Percentiles rank a stretch among this genome's conserved stretches.
Conservation (phyloP, 2,888 invertebrate genomes). For the Mythimna loreyi region DNA sequence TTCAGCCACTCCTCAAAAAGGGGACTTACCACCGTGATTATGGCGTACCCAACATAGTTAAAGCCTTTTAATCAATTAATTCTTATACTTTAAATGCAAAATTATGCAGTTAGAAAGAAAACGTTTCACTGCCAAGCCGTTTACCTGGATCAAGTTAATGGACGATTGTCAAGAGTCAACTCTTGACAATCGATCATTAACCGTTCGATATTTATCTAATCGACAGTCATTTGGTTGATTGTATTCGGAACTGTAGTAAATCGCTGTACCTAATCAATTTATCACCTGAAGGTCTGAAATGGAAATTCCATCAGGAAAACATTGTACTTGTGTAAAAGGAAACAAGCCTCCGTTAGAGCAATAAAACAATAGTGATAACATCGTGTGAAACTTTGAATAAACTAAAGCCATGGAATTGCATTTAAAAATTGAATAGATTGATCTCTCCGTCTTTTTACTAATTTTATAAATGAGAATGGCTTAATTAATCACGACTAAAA, state of each 20-base stretch:
- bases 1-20: too few species aligned
- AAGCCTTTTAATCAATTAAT: background rate
- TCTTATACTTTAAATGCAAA: background rate
- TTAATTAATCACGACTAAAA: background rate
- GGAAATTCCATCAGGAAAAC: constrained; percentile 16
- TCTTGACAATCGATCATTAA: constrained; percentile 21
- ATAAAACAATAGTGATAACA: constrained; percentile 20
- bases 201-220: constrained; percentile 14
- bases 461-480: background rate
- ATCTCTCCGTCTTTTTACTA: background rate
- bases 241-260: constrained; percentile 19
- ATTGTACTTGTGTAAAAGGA: constrained; percentile 5
- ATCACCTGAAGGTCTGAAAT: constrained; percentile 24
- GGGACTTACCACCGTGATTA: too few species aligned
- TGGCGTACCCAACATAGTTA: too few species aligned
- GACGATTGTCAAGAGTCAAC: too few species aligned
- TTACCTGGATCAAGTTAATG: constrained; percentile 35
- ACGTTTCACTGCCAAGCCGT: constrained; percentile 37
- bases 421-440: background rate
- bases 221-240: constrained; percentile 27
- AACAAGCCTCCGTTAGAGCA: constrained; percentile 12
- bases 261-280: constrained; percentile 3
- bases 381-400: background rate
- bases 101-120: constrained; percentile 8
- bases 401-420: background rate